Evolutionary conservation across 1,140 invertebrate species (phyloP).

Genomic region (Atopsyche davidsoni): DNA sequence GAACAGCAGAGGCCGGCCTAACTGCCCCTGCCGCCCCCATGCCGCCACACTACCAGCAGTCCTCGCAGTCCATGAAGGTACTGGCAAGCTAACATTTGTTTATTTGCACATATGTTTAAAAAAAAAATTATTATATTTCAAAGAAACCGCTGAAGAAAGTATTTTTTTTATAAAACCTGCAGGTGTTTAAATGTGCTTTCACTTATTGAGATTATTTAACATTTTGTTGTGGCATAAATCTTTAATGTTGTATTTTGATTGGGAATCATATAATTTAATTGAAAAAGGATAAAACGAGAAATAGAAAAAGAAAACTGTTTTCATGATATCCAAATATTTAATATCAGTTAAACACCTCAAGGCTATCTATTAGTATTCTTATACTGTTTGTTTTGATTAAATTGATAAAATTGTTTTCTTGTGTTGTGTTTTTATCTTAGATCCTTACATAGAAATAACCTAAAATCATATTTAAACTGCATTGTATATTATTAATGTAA

Average conservation of each 20-base stretch:
- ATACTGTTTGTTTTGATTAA: not conserved
- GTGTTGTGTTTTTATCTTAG: not conserved
- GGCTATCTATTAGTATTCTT: too few relatives aligned
- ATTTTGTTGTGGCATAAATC: constrained; percentile 6
- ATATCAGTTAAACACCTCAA: too few relatives aligned
- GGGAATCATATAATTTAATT: too few relatives aligned
- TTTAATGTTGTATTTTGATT: too few relatives aligned
- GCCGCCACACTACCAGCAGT: constrained; percentile 12
- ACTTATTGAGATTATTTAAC: not conserved
- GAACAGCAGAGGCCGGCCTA: constrained; percentile 29
- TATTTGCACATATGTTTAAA: not conserved
- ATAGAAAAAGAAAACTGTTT: too few relatives aligned
- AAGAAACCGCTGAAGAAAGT: too few relatives aligned
- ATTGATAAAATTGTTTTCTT: not conserved
- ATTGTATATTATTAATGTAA: constrained; percentile 1
- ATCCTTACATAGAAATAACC: not conserved
- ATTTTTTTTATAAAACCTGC: too few relatives aligned
- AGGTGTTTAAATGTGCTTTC: too few relatives aligned
- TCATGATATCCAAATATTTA: too few relatives aligned
- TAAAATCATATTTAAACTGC: too few relatives aligned
- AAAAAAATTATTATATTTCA: not conserved
- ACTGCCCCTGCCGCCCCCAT: constrained; percentile 16
- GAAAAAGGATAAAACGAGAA: too few relatives aligned
- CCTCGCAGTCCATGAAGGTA: constrained; percentile 27
- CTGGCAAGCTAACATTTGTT: not conserved